These are phyloP conservation scores for Galemys pyrenaicus DNA, from an alignment of 2,113 vertebrate species.

Conservation along the genomic window DNA sequence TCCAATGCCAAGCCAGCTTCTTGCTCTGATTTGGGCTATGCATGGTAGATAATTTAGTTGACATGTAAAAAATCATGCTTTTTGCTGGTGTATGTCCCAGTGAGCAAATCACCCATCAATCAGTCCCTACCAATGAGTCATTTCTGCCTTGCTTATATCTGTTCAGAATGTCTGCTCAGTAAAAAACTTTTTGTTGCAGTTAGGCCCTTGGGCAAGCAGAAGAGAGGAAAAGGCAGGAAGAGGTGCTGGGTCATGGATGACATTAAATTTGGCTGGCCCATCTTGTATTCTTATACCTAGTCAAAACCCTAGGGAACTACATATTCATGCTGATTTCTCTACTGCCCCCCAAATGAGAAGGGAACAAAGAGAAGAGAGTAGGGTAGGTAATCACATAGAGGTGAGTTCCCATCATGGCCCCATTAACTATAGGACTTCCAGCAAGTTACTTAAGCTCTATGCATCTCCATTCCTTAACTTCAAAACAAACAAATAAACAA, in stretches of 20 bases:
- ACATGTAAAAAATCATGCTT: constrained; percentile 56
- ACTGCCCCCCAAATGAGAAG: neutral
- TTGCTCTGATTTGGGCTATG: constrained; percentile 67
- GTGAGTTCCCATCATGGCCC: neutral
- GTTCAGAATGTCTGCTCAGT: neutral
- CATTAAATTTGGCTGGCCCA: neutral
- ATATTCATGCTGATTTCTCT: neutral
- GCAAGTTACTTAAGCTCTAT: neutral
- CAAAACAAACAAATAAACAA: neutral
- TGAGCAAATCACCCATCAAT: constrained; percentile 72
- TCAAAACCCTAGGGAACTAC: neutral
- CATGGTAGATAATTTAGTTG: constrained; percentile 68
- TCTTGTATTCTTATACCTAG: neutral
- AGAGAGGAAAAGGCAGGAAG: too few relatives aligned
- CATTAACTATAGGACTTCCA: neutral
- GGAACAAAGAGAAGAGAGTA: neutral
- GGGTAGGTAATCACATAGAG: neutral
- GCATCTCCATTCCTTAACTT: neutral
- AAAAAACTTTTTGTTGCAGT: neutral
- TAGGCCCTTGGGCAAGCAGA: neutral
- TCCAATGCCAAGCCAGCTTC: neutral
- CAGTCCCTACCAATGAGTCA: constrained; percentile 28
- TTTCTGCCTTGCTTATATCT: constrained; percentile 43
- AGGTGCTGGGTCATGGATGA: rapidly evolving
- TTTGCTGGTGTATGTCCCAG: constrained; percentile 64